Base-by-base conservation (phyloP, 2,797 vertebrate species). In the Halcyon badia region DNA sequence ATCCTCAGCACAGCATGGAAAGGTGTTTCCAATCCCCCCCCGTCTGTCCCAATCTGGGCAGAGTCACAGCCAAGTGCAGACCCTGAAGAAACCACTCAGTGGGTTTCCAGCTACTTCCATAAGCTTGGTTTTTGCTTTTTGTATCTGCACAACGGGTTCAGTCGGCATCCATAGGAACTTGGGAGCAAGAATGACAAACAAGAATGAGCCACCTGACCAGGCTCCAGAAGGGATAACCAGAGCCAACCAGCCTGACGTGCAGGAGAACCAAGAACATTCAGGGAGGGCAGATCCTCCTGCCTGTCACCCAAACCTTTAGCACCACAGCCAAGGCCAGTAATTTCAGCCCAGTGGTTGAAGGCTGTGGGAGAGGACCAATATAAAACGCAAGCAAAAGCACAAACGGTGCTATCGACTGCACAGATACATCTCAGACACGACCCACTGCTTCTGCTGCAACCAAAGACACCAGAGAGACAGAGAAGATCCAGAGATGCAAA, bases 341-440 rank as follows among this genome's bases (percentile, higher is more conserved):
- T 12, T 57, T 21, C 75, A 77, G n/a, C 56, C 56, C n/a, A 57
- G n/a, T 11, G 30, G 16, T 21, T 56, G 7, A 37, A 66, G 44
- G 69, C 60, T 15, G 19, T 5, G 25, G 48, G 39, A 52, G 52
- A 72, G 57, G 54, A 17, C 33, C 6, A 7, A 6, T 22, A 14
- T 6, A 7, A 52, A 73, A 33, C 3, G 26, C 70, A 44, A 46
- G 68, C 22, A 31, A 10, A 18, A 61, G 12, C 42, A 44, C 57
- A 25, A 28, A 21, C 13, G 16, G 35, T 37, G 83, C 68, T 44
- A 6, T 4, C 1, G 4, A 18, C 46, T 21, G 80, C 44, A 7
- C 3, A 2, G 26, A 30, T 11, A 10, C 42, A 31, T 22, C 20
- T 14, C 1, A 6, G 76, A 65, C 44, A 25, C 0, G 10, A 41